Base-by-base conservation (phyloP, 2,888 invertebrate genomes). In the Nowickia ferox region DNA sequence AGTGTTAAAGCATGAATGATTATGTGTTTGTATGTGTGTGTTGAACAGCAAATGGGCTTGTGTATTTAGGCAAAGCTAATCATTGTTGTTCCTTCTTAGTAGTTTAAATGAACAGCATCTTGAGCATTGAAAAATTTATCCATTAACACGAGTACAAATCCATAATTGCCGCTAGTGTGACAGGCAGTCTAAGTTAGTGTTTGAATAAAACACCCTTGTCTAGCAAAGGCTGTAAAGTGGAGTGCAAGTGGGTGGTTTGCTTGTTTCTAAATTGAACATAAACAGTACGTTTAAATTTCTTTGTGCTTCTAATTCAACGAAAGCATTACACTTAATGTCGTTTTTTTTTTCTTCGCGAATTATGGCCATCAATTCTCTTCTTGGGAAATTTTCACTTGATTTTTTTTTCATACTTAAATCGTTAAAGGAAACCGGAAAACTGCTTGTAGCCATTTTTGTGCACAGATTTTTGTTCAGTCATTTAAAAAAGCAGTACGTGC, bases 1-100 rank as follows among this genome's bases (percentile, higher is more conserved):
- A 83, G 86, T 86, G 86, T 83, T 80, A 66, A 71, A 83, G 76
- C 83, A 71, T 79, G 17, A 75, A 75, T 42, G 66, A 46, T 13
- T 68, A 30, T 66, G 42, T 59, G 48, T 51, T 13, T 68, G 48
- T 48, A 11, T 42, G 42, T 30, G 11, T 68, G n/a, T 38, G 9
- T 11, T 59, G n/a, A 2, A 48, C 3, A 30, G 0, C 9, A 40
- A 74, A 48, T 9, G 30, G 6, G 1, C 5, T 30, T 13, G 40
- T 15, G n/a, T 63, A 9, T 11, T 65, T 65, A 48, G 30, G 30
- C 30, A 30, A 46, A 46, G 53, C 65, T 57, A n/a, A 8, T 1
- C 8, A 42, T 2, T 55, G 46, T 65, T 44, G 22, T 63, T 63
- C 46, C 53, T 46, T 63, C 0, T 71, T 30, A 40, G 15, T 53